phyloP scores from a whole-genome alignment of 2,113 vertebrate genomes.

The Struthidea cinerea region DNA sequence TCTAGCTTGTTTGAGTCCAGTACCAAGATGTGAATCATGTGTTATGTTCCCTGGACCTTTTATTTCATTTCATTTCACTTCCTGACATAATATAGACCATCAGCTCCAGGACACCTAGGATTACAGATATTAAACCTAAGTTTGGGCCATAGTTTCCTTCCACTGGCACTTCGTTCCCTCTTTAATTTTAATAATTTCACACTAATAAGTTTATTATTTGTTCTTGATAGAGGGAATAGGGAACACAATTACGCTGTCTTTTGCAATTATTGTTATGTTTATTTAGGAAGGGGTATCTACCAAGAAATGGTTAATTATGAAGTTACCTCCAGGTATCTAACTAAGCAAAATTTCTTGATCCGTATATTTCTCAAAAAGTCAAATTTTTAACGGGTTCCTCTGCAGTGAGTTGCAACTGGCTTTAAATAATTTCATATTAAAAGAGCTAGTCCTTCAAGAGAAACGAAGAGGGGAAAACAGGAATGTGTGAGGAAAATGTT shows the following conservation, averaged over 20 bases:
- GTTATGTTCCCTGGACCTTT: neutral
- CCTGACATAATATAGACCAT: neutral
- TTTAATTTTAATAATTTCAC: neutral
- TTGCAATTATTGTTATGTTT: neutral
- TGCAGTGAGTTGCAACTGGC: neutral
- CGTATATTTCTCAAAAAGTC: neutral
- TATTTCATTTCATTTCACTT: neutral
- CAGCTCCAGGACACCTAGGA: neutral
- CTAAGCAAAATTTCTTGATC: neutral
- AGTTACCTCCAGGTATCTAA: neutral
- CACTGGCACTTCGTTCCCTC: neutral
- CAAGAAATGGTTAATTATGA: neutral
- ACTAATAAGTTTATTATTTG: neutral
- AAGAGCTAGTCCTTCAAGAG: neutral
- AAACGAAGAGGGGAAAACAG: neutral
- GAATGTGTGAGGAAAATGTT: neutral
- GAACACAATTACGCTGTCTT: neutral
- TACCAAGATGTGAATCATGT: slow-evolving; percentile 45
- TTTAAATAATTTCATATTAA: neutral
- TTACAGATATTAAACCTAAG: neutral
- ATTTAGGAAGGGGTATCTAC: neutral
- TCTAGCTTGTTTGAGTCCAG: neutral
- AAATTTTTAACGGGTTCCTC: neutral
- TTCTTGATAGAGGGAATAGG: neutral
- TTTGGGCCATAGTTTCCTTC: neutral